Evolutionary conservation across 2,888 invertebrate genomes (phyloP), one percentile per base, ranked within the genome.

Genomic region (Azorinus chamasolen): DNA sequence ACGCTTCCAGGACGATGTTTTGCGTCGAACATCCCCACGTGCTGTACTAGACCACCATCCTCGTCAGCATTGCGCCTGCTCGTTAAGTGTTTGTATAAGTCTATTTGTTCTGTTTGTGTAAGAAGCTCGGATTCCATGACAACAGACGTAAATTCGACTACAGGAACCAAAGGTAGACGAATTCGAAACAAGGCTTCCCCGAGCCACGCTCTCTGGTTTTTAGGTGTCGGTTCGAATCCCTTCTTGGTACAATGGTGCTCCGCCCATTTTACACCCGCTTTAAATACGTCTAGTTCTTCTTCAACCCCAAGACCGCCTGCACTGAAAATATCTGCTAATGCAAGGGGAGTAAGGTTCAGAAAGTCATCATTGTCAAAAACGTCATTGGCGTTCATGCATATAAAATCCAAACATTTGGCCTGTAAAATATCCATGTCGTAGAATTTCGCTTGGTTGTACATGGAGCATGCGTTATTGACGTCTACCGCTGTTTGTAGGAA

Each of bases 51-150:
- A 14, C 66, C 69, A 37, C 57, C 65, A 1, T 73, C 79, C 14
- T 57, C 64, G 12, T 50, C 51, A 16, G 59, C 59, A 10, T 55
- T 55, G 45, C 69, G 72, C 43, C 61, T 54, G 24, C 58, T 39
- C 18, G 79, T 80, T 65, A 74, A 66, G 46, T 76, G 76, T 55
- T 76, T 83, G 63, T 83, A 83, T n/a, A 83, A 57, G 12, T 80
- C 71, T 5, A 80, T 70, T 62, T 80, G 71, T 27, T 79, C 79
- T 12, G 76, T 72, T n/a, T 78, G 68, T 18, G 68, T 65, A 2
- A 83, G 50, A 43, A 83, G 43, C 8, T 64, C 80, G 6, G 78
- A 50, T 25, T 69, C 68, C 1, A 79, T 76, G 2, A 83, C 78
- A 6, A 62, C 57, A 37, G 59, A 51, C 20, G 80, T 80, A n/a